Percentiles rank a stretch among this genome's conserved stretches.
These are phyloP conservation scores for Mastacembelus armatus DNA, from an alignment of 2,797 vertebrate genomes.

Conservation along the genomic window DNA sequence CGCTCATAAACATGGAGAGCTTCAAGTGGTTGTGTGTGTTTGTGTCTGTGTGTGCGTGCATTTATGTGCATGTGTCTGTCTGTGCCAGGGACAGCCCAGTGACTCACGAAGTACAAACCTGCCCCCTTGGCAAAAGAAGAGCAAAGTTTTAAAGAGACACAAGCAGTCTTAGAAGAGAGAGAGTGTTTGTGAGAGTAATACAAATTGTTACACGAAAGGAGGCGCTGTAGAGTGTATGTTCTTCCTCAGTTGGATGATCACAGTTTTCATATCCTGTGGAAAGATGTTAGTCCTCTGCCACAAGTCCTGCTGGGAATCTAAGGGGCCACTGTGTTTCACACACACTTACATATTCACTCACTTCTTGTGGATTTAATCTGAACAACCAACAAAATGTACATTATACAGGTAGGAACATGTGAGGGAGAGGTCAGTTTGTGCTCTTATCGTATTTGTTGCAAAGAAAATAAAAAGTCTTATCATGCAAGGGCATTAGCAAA, in stretches of 20 bases:
- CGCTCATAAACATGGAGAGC: slow-evolving; percentile 85
- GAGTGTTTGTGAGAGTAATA: slow-evolving; percentile 32
- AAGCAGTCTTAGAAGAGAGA: slow-evolving; percentile 30
- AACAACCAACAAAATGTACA: slow-evolving; percentile 12
- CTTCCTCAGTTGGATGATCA: slow-evolving; percentile 70
- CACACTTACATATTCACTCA: slow-evolving; percentile 34
- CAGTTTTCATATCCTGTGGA: slow-evolving; percentile 79
- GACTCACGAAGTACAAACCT: slow-evolving; percentile 84
- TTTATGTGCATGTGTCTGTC: slow-evolving; percentile 68
- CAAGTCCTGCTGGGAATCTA: slow-evolving; percentile 70
- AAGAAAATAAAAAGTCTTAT: neutral
- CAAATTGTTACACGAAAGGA: slow-evolving; percentile 57
- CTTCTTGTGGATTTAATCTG: slow-evolving; percentile 14
- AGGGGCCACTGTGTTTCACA: slow-evolving; percentile 53
- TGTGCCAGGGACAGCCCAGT: slow-evolving; percentile 88
- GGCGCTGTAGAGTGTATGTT: slow-evolving; percentile 71
- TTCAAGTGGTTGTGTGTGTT: slow-evolving; percentile 62
- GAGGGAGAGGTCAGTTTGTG: neutral
- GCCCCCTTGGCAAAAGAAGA: slow-evolving; percentile 77
- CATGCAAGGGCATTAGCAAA: slow-evolving; percentile 1
- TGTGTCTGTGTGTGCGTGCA: slow-evolving; percentile 49
- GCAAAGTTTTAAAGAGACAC: slow-evolving; percentile 84
- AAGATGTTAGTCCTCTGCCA: slow-evolving; percentile 77
- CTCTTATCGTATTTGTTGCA: neutral
- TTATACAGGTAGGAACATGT: neutral